Base-by-base conservation (phyloP, 2,888 invertebrate species). In the Prionchulus punctatus region DNA sequence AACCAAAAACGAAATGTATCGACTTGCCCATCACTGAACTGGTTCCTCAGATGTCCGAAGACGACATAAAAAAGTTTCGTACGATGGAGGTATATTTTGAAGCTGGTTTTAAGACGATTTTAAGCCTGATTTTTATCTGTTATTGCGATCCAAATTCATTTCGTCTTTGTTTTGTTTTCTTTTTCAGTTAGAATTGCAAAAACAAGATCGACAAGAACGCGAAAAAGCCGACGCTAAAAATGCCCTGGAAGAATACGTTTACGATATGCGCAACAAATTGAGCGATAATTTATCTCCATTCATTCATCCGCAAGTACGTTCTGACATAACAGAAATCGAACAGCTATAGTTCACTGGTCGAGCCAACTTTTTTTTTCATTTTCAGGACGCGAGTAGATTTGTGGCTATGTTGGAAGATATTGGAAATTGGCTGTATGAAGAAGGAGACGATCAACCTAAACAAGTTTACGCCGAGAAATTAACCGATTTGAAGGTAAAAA, bases 381-480 rank as follows among this genome's bases (percentile, higher is more conserved):
- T 62, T 36, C 54, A 68, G 66, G 70, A 68, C 2, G 65, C 67
- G 43, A 65, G 66, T 0, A 58, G 60, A 2, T 67, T 78, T 58
- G 67, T 66, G 21, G 61, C 63, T 4, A 78, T 81, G 62, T 78
- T 98, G 36, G 86, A 85, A 66, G 80, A 83, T 25, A 84, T 90
- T 65, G 96, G 96, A 74, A 83, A 85, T 70, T 98, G 98, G 98
- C 77, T 98, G 23, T 99, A 98, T 68, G 94, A 92, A 67, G 86
- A 86, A 58, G 98, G 98, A 2, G 92, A 92, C 72, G 87, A 94
- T 68, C 87, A 91, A 71, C 82, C 83, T 63, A 81, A 83, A 68
- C 80, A 82, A 65, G 77, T 82, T 36, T 82, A 82, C 66, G 68
- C 76, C 23, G 77, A 79, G 48, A 75, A 75, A 63, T 70, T 80